phyloP scores from a whole-genome alignment of 2,113 vertebrate genomes.

The Pagrus major region DNA sequence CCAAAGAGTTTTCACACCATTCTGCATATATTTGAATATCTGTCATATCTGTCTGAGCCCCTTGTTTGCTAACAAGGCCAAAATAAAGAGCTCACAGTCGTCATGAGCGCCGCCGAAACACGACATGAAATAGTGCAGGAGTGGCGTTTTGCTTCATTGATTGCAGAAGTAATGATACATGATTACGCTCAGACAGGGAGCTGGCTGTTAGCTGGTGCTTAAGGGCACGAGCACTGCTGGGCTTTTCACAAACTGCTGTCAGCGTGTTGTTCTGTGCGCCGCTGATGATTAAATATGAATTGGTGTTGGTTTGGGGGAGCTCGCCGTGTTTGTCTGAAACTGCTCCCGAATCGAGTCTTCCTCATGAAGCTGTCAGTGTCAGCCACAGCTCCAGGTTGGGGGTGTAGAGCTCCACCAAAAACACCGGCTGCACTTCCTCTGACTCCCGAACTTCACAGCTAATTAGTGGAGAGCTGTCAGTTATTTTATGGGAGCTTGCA shows the following conservation, averaged over 20 bases:
- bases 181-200: slow-evolving; percentile 60
- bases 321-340: slow-evolving; percentile 39
- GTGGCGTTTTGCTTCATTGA: slow-evolving; percentile 62
- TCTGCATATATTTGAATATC: slow-evolving; percentile 60
- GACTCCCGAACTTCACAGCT: slow-evolving; percentile 49
- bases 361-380: slow-evolving; percentile 53
- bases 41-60: slow-evolving; percentile 48
- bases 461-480: slow-evolving; percentile 72
- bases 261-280: slow-evolving; percentile 38
- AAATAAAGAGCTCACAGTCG: slow-evolving; percentile 53
- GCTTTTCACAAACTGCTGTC: slow-evolving; percentile 60
- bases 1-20: slow-evolving; percentile 27
- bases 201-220: slow-evolving; percentile 59
- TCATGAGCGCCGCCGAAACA: slow-evolving; percentile 8
- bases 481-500: slow-evolving; percentile 43
- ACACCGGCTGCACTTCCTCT: slow-evolving; percentile 38
- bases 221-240: slow-evolving; percentile 59
- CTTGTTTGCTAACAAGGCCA: slow-evolving; percentile 53
- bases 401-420: slow-evolving; percentile 14
- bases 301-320: slow-evolving; percentile 38
- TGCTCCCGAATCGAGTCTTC: slow-evolving; percentile 25
- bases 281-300: slow-evolving; percentile 66
- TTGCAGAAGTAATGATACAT: slow-evolving; percentile 68
- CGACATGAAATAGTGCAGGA: slow-evolving; percentile 48
- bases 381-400: slow-evolving; percentile 30